Conservation (phyloP, 2,113 vertebrate species). For the Strix uralensis region DNA sequence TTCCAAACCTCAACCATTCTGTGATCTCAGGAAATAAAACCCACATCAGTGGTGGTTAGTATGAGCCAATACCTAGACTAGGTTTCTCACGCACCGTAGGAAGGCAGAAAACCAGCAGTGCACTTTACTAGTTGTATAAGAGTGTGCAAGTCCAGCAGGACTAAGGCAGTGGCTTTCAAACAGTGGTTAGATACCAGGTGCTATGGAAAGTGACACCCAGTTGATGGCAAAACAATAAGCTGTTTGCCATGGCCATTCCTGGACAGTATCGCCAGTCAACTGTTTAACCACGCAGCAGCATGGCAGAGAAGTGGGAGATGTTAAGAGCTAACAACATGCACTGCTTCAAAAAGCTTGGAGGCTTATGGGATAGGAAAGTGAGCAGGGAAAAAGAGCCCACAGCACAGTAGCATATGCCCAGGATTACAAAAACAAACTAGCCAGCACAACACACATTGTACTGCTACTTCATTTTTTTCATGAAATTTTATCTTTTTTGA, state of each 20-base stretch:
- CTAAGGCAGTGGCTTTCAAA: not conserved
- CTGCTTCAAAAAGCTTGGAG: not conserved
- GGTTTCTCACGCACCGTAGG: not conserved
- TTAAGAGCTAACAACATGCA: not conserved
- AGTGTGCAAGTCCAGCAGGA: not conserved
- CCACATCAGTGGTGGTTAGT: not conserved
- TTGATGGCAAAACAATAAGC: not conserved
- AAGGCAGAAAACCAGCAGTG: not conserved
- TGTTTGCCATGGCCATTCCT: not conserved
- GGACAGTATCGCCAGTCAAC: not conserved
- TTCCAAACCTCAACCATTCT: not conserved
- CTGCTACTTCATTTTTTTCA: not conserved
- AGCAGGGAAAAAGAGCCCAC: fast-evolving
- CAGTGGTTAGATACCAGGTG: not conserved
- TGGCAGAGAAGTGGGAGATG: not conserved
- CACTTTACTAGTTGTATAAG: not conserved
- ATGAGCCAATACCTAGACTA: not conserved
- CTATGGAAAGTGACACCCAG: not conserved
- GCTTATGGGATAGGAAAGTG: not conserved
- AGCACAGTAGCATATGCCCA: not conserved
- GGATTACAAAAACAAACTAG: not conserved
- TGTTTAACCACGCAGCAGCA: not conserved
- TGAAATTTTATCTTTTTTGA: not conserved
- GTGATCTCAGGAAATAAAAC: not conserved
- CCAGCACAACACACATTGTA: not conserved